These are phyloP conservation scores for Apogon talboti DNA, from an alignment of 2,797 vertebrate species.

Conservation along the genomic window DNA sequence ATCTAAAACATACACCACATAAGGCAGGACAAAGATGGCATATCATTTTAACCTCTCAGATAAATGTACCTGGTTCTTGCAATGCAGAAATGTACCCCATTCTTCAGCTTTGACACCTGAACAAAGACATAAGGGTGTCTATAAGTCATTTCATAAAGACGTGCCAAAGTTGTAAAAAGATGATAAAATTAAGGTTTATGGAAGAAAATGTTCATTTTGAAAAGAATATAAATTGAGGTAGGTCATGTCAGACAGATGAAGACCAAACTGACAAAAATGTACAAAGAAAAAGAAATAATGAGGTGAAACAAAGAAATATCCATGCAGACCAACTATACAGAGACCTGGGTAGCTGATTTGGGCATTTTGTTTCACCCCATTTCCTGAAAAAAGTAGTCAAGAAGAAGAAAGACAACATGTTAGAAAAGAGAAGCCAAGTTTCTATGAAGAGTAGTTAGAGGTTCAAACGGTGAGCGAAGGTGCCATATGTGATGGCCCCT, in stretches of 20 bases:
- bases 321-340: conserved; percentile 65
- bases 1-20: neutral
- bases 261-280: conserved; percentile 13
- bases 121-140: conserved; percentile 33
- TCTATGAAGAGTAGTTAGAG: conserved; percentile 17
- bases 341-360: conserved; percentile 85
- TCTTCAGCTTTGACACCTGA: conserved; percentile 86
- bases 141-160: neutral
- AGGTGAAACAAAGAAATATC: conserved; percentile 25
- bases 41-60: conserved; percentile 6
- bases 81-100: conserved; percentile 88
- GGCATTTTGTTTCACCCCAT: conserved; percentile 77
- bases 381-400: conserved; percentile 73
- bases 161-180: neutral
- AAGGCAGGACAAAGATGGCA: neutral
- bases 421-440: conserved; percentile 50
- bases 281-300: conserved; percentile 19
- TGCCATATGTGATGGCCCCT: too few species aligned
- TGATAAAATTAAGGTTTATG: neutral
- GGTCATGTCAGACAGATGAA: conserved; percentile 11
- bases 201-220: neutral
- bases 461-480: conserved; percentile 31
- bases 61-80: conserved; percentile 85
- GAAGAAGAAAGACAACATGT: conserved; percentile 59
- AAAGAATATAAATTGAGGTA: conserved; percentile 21